Evolutionary conservation across 2,113 vertebrate species (phyloP), one percentile per base, ranked within the genome.

Genomic region (Engystomops pustulosus): DNA sequence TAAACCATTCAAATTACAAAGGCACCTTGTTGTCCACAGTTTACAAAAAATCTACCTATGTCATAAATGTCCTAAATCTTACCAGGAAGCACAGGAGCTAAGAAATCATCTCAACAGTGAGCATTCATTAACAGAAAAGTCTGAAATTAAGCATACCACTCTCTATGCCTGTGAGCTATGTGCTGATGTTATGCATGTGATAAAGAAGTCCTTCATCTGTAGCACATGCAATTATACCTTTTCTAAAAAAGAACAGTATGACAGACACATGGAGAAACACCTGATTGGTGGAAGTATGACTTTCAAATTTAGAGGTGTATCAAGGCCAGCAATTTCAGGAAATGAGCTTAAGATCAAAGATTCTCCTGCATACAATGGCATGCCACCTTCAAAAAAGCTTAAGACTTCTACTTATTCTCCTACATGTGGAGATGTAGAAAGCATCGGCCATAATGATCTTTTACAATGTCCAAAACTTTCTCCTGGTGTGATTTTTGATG

Each of bases 151-250:
- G 88, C 97, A 97, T 90, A 98, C 96, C 15, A 98, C 96, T 0
- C 93, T 99, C 17, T 99, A 97, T 0, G 93, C 97, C 34, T 99
- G 98, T 2, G 97, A 99, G 91, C 97, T 98, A 18, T 99, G 98
- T 0, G 98, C 98, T 0, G 94, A 97, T 0, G 98, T 99, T 88
- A 98, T 98, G 95, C 97, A 97, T 0, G 95, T 98, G 65, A 99
- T 98, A 88, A 96, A 95, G 89, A 95, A 98, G 74, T 97, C 98
- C n/a, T 99, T 99, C 87, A 96, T 96, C 88, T 99, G 98, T 90
- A 99, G 97, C 92, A 94, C 97, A 86, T 99, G 98, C 88, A 99
- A 99, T 89, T 99, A 99, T 85, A 99, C 97, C 17, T 99, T 99
- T 87, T 97, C 97, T 30, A 98, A 98, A 88, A 98, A 98, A 74